phyloP scores from a whole-genome alignment of 2,797 vertebrate genomes.

The Syngnathus acus region DNA sequence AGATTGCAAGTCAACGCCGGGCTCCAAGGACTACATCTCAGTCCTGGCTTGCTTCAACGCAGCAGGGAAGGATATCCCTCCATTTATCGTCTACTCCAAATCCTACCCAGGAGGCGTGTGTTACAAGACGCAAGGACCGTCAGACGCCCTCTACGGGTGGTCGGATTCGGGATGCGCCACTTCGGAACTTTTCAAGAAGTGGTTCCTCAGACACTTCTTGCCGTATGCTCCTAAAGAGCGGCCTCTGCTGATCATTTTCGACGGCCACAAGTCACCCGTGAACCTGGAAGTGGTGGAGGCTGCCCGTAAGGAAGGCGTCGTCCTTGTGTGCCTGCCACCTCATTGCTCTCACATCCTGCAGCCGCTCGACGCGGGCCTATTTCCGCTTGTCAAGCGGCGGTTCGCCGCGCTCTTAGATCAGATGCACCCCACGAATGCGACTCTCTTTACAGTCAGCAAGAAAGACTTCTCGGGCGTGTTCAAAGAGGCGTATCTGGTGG shows the following conservation, averaged over 20 bases:
- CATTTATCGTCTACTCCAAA: conserved; percentile 61
- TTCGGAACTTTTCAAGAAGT: conserved; percentile 64
- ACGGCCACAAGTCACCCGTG: conserved; percentile 55
- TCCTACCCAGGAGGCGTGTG: conserved; percentile 59
- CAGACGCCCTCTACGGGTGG: conserved; percentile 55
- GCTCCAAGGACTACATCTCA: conserved; percentile 53
- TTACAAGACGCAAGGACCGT: conserved; percentile 61
- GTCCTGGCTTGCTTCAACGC: conserved; percentile 56
- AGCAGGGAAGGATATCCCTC: conserved; percentile 51
- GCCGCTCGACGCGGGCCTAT: conserved; percentile 48
- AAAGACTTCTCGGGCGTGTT: conserved; percentile 61
- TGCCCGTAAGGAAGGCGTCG: conserved; percentile 47
- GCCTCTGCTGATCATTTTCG: conserved; percentile 54
- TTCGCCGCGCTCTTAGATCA: conserved; percentile 36
- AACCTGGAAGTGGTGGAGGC: conserved; percentile 61
- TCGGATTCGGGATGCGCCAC: conserved; percentile 51
- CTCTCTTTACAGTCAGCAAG: conserved; percentile 53
- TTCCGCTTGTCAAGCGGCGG: conserved; percentile 47
- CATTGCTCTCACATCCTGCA: conserved; percentile 60
- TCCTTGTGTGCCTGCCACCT: conserved; percentile 58
- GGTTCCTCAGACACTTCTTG: conserved; percentile 64
- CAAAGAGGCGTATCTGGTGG: conserved; percentile 43
- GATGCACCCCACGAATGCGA: conserved; percentile 14
- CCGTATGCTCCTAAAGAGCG: conserved; percentile 40
- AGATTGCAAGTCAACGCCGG: conserved; percentile 40